Evolutionary conservation across 1,140 invertebrate genomes (phyloP), one percentile per base, ranked within the genome.

Genomic region (Phocides pigmalion): DNA sequence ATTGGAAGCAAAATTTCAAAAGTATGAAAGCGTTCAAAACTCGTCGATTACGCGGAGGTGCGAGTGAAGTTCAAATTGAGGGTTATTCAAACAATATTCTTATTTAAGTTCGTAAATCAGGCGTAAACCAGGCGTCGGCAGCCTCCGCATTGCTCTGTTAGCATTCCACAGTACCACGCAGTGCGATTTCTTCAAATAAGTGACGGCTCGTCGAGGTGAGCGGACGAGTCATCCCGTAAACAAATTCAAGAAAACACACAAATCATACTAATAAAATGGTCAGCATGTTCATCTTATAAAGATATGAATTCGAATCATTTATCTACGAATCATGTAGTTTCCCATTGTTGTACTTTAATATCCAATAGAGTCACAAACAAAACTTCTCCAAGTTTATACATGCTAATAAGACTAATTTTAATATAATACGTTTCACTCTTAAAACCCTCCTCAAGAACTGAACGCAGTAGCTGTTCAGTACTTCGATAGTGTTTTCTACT

Each of bases 21-120:
- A 49, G 20, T 4, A 4, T 11, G 14, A 28, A 49, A 6, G 6
- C 14, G 6, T 32, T 14, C 15, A 28, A 16, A 9, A 5, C 22
- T 1, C 35, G 2, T 39, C 11, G n/a, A 39, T 39, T 39, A 14
- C 12, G 35, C 35, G 35, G 35, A 14, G 35, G 35, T 39, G 35
- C 12, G 11, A 39, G 35, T 5, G 6, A 25, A 12, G 46, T 49
- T 49, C 46, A 49, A 15, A 49, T 22, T 12, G 25, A 15, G 22
- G 46, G 46, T 49, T 49, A 15, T 8, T n/a, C n/a, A n/a, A 28
- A 49, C 22, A 49, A 49, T 49, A 49, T 49, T 49, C 46, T 49
- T 49, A 49, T 49, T 49, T 16, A 49, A 5, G 17, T 49, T 25
- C 46, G 14, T 15, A 15, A 49, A 49, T 49, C 20, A 14, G 12